Conservation (phyloP, 1,140 invertebrate species). For the Cephus cinctus region DNA sequence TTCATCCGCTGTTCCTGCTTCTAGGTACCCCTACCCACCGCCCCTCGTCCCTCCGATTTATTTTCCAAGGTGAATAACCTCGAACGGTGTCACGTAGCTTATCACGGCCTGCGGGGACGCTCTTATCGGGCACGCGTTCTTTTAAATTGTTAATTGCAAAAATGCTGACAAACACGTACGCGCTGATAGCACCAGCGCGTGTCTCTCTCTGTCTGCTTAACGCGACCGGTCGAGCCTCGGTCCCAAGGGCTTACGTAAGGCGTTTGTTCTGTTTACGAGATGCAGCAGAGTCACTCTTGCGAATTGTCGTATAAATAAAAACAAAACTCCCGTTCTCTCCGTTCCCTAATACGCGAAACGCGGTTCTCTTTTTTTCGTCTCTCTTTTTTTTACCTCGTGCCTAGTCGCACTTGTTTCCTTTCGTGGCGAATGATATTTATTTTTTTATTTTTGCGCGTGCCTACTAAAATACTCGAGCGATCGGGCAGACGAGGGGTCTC, state of each 20-base stretch:
- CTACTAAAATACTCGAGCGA: neutral
- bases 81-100: constrained; percentile 50
- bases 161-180: constrained; percentile 11
- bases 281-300: no score
- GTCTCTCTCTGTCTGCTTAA: no score
- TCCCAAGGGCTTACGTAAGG: no score
- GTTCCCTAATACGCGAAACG: constrained; percentile 28
- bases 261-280: no score
- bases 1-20: constrained; percentile 6
- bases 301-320: no score
- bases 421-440: neutral
- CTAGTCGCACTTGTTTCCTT: constrained; percentile 2
- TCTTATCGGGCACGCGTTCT: constrained; percentile 43
- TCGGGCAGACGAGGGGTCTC: no score
- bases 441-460: neutral
- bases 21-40: constrained; percentile 9
- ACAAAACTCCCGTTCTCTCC: no score
- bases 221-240: no score
- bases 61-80: constrained; percentile 50
- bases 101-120: constrained; percentile 36
- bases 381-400: constrained; percentile 7
- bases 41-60: constrained; percentile 6
- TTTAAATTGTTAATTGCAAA: constrained; percentile 17
- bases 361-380: constrained; percentile 14
- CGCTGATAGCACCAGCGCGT: neutral